Evolutionary conservation across 2,888 invertebrate genomes (phyloP), one percentile per base, ranked within the genome.

Genomic region (Proisotoma minuta): DNA sequence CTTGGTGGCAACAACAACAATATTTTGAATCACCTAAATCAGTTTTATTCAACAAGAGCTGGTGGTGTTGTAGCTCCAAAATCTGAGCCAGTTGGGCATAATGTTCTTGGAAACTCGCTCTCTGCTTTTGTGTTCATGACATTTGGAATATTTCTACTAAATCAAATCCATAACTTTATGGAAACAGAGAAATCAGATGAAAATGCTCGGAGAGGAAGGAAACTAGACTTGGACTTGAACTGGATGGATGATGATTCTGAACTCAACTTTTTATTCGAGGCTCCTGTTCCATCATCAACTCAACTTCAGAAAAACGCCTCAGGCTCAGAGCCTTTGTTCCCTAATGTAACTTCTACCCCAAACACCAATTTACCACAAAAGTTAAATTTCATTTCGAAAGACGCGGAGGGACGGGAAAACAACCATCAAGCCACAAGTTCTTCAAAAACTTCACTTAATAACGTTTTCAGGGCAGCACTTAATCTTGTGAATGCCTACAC

Each of bases 51-150:
- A 23, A 79, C 80, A 0, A 80, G 80, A 1, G 5, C 28, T 22
- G 48, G 28, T 8, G 8, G 8, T 10, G 8, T 34, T 10, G 66
- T 0, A 78, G 78, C 40, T 76, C 73, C 22, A 77, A 39, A 60
- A 68, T 15, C 39, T 5, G 20, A 5, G 4, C 23, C 56, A 22
- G 81, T 74, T 73, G 82, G 67, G 20, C 51, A 65, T 50, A 71
- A 61, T 60, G 65, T 69, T 1, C 69, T 71, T 22, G 74, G 73
- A 59, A 72, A 63, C 2, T 72, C 72, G 0, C 54, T 74, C 53
- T 71, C 83, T 0, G 82, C 84, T 0, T 82, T 84, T 62, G 83
- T 83, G 0, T 81, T 84, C 40, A 69, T 84, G 68, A 82, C 83
- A 0, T 70, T 84, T 54, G 84, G 84, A 73, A 79, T 84, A 0